Percentiles rank a stretch among this genome's conserved stretches.
These are phyloP conservation scores for Caerostris darwini DNA, from an alignment of 1,140 invertebrate genomes.

Conservation along the genomic window DNA sequence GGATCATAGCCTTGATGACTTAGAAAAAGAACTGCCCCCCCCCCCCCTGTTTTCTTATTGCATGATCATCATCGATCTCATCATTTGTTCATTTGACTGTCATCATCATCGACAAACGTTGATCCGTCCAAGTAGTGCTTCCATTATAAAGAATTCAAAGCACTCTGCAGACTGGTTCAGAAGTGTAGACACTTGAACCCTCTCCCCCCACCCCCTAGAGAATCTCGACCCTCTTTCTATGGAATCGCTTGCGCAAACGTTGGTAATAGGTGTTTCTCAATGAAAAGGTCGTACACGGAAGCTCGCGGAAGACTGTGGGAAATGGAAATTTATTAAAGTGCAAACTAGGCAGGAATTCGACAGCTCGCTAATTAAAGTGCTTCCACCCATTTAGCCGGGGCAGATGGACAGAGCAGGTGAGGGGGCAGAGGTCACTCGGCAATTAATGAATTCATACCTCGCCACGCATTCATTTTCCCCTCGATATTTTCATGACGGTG, in stretches of 20 bases:
- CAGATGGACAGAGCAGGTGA: conserved; percentile 64
- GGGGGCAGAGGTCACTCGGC: conserved; percentile 43
- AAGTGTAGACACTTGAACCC: not conserved
- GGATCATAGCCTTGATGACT: too few species aligned
- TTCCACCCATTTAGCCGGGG: conserved; percentile 59
- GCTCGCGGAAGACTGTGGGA: conserved; percentile 22
- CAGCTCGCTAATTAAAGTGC: conserved; percentile 66
- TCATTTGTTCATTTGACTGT: too few species aligned
- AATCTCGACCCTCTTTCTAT: not conserved
- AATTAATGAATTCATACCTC: conserved; percentile 57
- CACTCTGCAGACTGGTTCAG: not conserved
- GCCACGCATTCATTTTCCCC: not conserved
- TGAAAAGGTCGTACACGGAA: conserved; percentile 46
- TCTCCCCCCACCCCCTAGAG: not conserved
- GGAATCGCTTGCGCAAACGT: not conserved
- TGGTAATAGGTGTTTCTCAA: not conserved
- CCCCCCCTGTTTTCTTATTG: too few species aligned
- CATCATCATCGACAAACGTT: too few species aligned
- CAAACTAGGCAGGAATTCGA: conserved; percentile 54
- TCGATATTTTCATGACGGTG: conserved; percentile 33
- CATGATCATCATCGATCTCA: too few species aligned
- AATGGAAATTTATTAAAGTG: conserved; percentile 56
- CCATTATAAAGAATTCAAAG: not conserved
- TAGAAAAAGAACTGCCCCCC: too few species aligned
- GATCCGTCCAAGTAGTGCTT: too few species aligned